phyloP scores from a whole-genome alignment of 2,113 vertebrate species.

The Anthoscopus minutus region DNA sequence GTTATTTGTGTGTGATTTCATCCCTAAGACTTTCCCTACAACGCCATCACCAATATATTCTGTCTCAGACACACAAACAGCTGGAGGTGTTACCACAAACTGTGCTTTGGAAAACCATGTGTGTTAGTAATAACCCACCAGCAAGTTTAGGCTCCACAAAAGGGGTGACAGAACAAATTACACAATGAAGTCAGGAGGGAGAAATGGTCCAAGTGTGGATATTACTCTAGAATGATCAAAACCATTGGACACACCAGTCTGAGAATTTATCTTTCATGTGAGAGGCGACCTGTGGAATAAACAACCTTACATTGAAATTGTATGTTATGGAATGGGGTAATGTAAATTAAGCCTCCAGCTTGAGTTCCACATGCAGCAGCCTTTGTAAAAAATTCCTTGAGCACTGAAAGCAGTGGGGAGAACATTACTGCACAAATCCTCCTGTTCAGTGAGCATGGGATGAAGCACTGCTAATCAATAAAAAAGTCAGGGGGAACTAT shows the following conservation, averaged over 20 bases:
- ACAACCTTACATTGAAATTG: not conserved
- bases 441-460: not conserved
- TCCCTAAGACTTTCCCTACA: not conserved
- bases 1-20: not conserved
- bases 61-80: not conserved
- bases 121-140: not conserved
- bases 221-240: constrained; percentile 3
- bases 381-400: not conserved
- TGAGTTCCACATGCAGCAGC: not conserved
- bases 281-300: not conserved
- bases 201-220: not conserved
- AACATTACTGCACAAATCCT: not conserved
- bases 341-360: not conserved
- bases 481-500: not conserved
- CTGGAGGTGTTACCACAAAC: not conserved
- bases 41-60: not conserved
- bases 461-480: not conserved
- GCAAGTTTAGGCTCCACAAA: not conserved
- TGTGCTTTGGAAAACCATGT: not conserved
- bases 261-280: not conserved
- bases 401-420: not conserved
- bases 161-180: not conserved
- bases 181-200: not conserved
- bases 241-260: not conserved
- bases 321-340: not conserved